These are phyloP conservation scores for Scytalopus superciliaris DNA, from an alignment of 2,113 vertebrate genomes.

Conservation along the genomic window DNA sequence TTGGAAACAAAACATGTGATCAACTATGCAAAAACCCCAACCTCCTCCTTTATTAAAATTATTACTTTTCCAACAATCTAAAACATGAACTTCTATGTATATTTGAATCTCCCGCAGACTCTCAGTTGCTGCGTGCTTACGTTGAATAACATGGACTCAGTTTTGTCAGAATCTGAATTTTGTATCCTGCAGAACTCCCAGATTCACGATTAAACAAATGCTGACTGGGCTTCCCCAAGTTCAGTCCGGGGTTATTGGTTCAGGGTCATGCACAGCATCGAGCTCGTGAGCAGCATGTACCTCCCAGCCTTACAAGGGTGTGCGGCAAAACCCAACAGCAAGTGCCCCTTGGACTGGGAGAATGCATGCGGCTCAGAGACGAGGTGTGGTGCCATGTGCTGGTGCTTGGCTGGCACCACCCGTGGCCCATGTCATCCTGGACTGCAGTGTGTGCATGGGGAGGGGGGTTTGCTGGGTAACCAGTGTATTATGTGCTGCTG, in stretches of 20 bases:
- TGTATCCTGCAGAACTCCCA: neutral
- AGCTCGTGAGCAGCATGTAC: neutral
- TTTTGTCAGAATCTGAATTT: neutral
- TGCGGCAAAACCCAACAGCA: neutral
- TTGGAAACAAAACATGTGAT: neutral
- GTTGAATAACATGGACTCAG: neutral
- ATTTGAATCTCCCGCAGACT: neutral
- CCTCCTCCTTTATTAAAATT: neutral
- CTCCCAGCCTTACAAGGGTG: neutral
- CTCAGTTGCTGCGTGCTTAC: neutral
- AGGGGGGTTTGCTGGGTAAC: too few relatives aligned
- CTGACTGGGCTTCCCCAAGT: neutral
- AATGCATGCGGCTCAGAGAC: accelerated
- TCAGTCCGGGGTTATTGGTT: neutral
- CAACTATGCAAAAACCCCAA: neutral
- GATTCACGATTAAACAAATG: neutral
- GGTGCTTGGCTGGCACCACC: neutral
- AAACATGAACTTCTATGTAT: neutral
- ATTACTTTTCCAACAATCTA: neutral
- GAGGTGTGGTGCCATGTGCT: neutral
- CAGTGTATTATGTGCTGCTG: neutral
- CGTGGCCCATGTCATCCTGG: neutral
- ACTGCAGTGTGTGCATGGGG: accelerated
- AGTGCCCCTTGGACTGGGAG: neutral
- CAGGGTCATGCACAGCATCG: neutral